Conservation (phyloP, 2,888 invertebrate genomes). For the Melinaea menophilus region DNA sequence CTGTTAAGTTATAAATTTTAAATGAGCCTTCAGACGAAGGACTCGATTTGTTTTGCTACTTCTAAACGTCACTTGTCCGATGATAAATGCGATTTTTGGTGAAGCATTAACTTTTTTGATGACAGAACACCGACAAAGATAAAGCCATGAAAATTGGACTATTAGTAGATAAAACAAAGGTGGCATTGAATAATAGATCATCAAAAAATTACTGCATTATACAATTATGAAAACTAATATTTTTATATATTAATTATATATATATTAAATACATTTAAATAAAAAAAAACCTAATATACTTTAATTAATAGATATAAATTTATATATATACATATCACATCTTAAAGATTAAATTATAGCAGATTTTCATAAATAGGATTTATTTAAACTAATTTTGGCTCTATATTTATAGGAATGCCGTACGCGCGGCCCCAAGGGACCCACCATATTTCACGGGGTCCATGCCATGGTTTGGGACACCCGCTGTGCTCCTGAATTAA, state of each 20-base stretch:
- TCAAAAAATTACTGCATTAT: neutral
- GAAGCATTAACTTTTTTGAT: slow-evolving; percentile 65
- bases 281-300: too few relatives aligned
- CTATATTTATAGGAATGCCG: slow-evolving; percentile 50
- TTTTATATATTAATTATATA: neutral
- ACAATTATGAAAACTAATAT: neutral
- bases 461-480: slow-evolving; percentile 74
- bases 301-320: neutral
- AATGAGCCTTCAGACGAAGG: slow-evolving; percentile 64
- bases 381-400: slow-evolving; percentile 29
- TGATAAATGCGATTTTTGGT: slow-evolving; percentile 73
- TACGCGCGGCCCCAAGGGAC: slow-evolving; percentile 70
- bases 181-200: slow-evolving; percentile 23
- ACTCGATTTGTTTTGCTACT: slow-evolving; percentile 76
- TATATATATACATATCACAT: slow-evolving; percentile 7
- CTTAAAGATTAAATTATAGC: neutral
- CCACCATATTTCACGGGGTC: slow-evolving; percentile 74
- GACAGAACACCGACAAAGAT: slow-evolving; percentile 58
- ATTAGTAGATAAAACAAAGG: slow-evolving; percentile 18
- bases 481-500: slow-evolving; percentile 86
- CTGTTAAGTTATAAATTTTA: slow-evolving; percentile 64
- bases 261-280: too few relatives aligned
- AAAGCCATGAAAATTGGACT: slow-evolving; percentile 36
- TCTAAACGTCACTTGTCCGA: slow-evolving; percentile 71
- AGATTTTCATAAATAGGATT: slow-evolving; percentile 7